Evolutionary conservation across 2,113 vertebrate genomes (phyloP), one percentile per base, ranked within the genome.

Genomic region (Grus americana): DNA sequence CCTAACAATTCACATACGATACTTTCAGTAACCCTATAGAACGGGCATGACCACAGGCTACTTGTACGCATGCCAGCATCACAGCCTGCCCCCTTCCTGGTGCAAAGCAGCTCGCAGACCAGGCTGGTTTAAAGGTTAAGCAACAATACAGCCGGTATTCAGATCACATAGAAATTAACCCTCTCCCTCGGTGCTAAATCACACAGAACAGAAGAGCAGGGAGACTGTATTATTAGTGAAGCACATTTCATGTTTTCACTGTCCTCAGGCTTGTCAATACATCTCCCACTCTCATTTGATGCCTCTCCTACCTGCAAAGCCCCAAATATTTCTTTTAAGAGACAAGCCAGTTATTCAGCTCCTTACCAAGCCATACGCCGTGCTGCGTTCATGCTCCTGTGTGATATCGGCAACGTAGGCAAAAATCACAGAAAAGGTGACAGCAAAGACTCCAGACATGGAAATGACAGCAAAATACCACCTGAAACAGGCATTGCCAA

Each of bases 391-490:
- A 67, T 99, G 99, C 93, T 99, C 99, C 95, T 99, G 98, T 0
- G 99, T 99, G 97, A 99, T 99, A 92, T 99, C 99, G 0, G 99
- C 99, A 93, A 99, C 99, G 1, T 99, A 99, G 42, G 99, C 99
- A 97, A 99, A 99, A 80, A 99, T 99, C 84, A 99, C 99, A 5
- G 99, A 99, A 76, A 99, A 99, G 29, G 99, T 99, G 95, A 99
- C 99, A 32, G 99, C 99, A 89, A 99, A 99, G 73, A 99, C 99
- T 20, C 99, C 99, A 3, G 99, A 99, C 98, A 99, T 99, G 71
- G 99, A 99, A 97, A 99, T 99, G 82, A 99, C 99, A 6, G 99
- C 99, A 97, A 99, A 99, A 94, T 99, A 99, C 99, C 99, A 99
- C 99, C 99, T 99, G 97, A 8, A 95, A 90, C 13, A 79, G 87